Percentiles rank a stretch among this genome's conserved stretches.
These are phyloP conservation scores for Sebastolobus alascanus DNA, from an alignment of 2,797 vertebrate genomes.

Conservation along the genomic window DNA sequence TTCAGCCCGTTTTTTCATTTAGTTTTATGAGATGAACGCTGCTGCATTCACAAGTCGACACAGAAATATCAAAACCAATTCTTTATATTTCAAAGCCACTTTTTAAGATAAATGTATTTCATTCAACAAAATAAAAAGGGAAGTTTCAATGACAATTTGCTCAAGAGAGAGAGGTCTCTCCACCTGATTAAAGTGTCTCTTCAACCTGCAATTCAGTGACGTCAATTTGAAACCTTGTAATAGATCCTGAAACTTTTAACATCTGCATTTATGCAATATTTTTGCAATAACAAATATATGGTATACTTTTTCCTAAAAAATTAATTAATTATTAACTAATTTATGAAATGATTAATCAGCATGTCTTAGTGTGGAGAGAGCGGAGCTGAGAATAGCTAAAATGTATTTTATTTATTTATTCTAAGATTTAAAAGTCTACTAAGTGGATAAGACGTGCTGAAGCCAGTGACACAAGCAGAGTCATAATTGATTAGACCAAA, in stretches of 20 bases:
- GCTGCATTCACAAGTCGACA: conserved; percentile 9
- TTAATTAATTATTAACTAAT: too few relatives aligned
- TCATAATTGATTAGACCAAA: not conserved
- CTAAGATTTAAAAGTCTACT: too few relatives aligned
- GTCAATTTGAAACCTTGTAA: conserved; percentile 30
- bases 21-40: conserved; percentile 36
- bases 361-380: too few relatives aligned
- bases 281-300: too few relatives aligned
- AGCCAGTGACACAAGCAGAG: not conserved
- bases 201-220: conserved; percentile 28
- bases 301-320: too few relatives aligned
- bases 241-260: conserved; percentile 23
- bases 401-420: not conserved
- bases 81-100: conserved; percentile 11
- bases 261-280: conserved; percentile 17
- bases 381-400: not conserved
- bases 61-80: not conserved
- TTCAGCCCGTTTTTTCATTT: conserved; percentile 40
- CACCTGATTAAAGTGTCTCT: conserved; percentile 38
- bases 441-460: too few relatives aligned
- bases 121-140: not conserved
- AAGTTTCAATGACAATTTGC: not conserved
- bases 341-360: too few relatives aligned
- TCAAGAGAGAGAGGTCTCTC: not conserved
- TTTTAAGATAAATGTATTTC: not conserved